Evolutionary conservation across 1,140 invertebrate genomes (phyloP).

Genomic region (Cotesia chilonis): DNA sequence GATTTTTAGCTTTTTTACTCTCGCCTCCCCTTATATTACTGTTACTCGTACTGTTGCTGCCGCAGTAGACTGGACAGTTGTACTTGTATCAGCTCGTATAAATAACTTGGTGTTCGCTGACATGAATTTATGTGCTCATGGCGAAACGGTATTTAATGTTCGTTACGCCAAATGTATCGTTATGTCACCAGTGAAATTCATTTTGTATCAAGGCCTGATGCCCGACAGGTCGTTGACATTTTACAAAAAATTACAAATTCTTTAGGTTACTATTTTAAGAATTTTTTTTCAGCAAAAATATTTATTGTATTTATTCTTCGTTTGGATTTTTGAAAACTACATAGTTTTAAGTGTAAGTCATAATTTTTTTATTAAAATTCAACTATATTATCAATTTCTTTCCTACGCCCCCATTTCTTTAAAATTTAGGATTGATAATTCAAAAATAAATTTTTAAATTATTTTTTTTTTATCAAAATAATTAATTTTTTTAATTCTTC

Average conservation of each 20-base stretch:
- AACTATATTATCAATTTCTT: too few species aligned
- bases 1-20: neutral
- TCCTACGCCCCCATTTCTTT: too few species aligned
- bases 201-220: slow-evolving; percentile 37
- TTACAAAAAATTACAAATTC: neutral
- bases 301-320: too few species aligned
- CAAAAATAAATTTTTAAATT: too few species aligned
- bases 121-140: slow-evolving; percentile 41
- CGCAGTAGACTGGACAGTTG: neutral
- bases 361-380: too few species aligned
- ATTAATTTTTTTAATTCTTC: too few species aligned
- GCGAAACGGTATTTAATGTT: slow-evolving; percentile 43
- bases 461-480: too few species aligned
- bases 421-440: too few species aligned
- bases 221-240: neutral
- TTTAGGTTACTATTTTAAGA: too few species aligned
- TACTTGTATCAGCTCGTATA: slow-evolving; percentile 35
- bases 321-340: too few species aligned
- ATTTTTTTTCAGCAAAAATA: too few species aligned
- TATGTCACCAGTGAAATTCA: slow-evolving; percentile 37
- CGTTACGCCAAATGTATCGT: slow-evolving; percentile 40
- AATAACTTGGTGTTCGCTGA: slow-evolving; percentile 38
- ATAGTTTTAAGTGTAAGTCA: too few species aligned
- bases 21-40: neutral
- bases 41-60: neutral